phyloP scores from a whole-genome alignment of 1,140 invertebrate species.

The Harlomillsia oculata region DNA sequence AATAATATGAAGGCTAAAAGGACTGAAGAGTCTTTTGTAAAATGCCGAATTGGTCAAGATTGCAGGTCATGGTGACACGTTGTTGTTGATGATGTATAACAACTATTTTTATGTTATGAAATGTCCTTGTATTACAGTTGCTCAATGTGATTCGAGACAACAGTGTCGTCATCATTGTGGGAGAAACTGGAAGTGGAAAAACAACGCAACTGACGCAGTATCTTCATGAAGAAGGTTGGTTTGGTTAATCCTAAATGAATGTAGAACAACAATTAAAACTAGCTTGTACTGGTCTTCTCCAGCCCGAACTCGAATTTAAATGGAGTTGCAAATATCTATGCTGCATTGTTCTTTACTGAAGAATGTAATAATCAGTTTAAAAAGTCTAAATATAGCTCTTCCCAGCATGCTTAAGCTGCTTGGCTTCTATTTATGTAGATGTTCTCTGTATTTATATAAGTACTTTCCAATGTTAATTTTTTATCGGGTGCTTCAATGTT shows the following conservation, averaged over 20 bases:
- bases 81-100: not conserved
- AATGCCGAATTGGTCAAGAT: too few relatives aligned
- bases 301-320: too few relatives aligned
- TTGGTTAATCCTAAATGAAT: not conserved
- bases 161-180: slow-evolving; percentile 89
- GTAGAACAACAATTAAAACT: not conserved
- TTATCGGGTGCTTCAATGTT: not conserved
- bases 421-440: too few relatives aligned
- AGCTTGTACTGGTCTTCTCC: too few relatives aligned
- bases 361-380: too few relatives aligned
- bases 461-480: not conserved
- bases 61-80: too few relatives aligned
- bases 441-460: not conserved
- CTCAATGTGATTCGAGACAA: slow-evolving; percentile 91
- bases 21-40: too few relatives aligned
- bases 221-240: slow-evolving; percentile 82
- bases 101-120: slow-evolving; percentile 12
- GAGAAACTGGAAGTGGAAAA: slow-evolving; percentile 98
- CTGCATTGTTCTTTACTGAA: too few relatives aligned
- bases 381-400: too few relatives aligned
- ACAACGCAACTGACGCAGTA: slow-evolving; percentile 99
- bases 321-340: too few relatives aligned
- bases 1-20: too few relatives aligned
- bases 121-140: slow-evolving; percentile 45
- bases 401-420: too few relatives aligned